Evolutionary conservation across 2,113 vertebrate species (phyloP).

Genomic region (Chaetorhynchus papuensis): DNA sequence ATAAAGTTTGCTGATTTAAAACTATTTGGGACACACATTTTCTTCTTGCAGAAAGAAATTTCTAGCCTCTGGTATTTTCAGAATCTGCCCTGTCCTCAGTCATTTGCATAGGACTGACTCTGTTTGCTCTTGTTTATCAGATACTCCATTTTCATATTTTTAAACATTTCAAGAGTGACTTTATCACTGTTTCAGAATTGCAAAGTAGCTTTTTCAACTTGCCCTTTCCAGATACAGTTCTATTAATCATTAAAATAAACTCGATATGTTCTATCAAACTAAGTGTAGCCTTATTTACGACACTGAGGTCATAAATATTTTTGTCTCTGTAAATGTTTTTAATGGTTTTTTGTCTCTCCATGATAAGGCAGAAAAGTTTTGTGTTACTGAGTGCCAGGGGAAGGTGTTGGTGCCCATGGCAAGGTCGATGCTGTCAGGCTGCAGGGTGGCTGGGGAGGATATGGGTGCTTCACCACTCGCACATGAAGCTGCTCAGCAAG

Average conservation of each 20-base stretch:
- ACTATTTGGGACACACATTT: background rate
- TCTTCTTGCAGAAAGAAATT: background rate
- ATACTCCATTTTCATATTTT: background rate
- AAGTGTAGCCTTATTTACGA: background rate
- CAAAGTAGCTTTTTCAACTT: background rate
- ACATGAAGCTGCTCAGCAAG: background rate
- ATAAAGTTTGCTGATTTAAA: background rate
- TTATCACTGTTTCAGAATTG: background rate
- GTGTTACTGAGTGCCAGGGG: background rate
- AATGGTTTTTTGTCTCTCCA: background rate
- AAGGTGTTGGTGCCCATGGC: fast-evolving
- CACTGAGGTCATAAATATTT: background rate
- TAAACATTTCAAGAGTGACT: background rate
- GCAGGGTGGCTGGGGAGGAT: background rate
- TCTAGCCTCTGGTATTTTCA: background rate
- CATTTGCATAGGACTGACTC: background rate
- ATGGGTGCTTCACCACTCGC: fast-evolving
- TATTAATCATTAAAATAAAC: background rate
- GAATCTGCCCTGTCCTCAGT: background rate
- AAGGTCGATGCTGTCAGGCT: fast-evolving
- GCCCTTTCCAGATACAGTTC: background rate
- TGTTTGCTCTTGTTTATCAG: background rate
- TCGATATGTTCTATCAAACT: fast-evolving
- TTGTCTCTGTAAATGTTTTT: background rate
- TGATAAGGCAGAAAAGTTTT: background rate